phyloP scores from a whole-genome alignment of 2,888 invertebrate species.

The Elegia similella region DNA sequence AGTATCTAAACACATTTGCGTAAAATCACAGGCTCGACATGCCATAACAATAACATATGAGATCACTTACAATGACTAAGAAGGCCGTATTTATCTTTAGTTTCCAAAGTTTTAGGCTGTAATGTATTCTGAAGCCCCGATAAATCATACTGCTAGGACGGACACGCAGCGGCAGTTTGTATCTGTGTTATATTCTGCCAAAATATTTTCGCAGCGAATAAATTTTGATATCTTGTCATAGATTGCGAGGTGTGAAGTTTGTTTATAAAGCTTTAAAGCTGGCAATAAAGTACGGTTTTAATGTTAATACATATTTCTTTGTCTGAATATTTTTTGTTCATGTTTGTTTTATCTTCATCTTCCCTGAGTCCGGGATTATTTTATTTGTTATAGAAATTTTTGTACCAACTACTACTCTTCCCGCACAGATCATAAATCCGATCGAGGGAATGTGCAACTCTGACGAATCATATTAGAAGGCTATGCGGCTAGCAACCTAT shows the following conservation, averaged over 20 bases:
- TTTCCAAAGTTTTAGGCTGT: slow-evolving; percentile 33
- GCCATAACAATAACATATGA: neutral
- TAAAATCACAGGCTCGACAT: neutral
- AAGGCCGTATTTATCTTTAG: slow-evolving; percentile 25
- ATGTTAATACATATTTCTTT: too few species aligned
- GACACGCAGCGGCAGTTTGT: slow-evolving; percentile 27
- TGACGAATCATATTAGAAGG: too few species aligned
- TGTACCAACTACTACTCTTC: too few species aligned
- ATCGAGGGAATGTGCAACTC: too few species aligned
- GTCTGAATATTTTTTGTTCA: too few species aligned
- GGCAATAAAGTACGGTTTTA: too few species aligned
- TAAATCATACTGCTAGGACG: slow-evolving; percentile 37
- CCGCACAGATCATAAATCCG: too few species aligned
- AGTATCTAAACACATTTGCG: neutral
- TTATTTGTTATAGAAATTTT: too few species aligned
- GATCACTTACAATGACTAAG: neutral
- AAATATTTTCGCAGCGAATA: slow-evolving; percentile 21
- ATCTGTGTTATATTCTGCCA: slow-evolving; percentile 29
- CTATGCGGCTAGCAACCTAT: too few species aligned
- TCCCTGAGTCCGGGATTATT: too few species aligned
- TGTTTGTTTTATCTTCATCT: too few species aligned
- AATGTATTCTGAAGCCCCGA: slow-evolving; percentile 41
- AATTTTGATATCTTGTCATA: neutral
- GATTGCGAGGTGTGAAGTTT: neutral
- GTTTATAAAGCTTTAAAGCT: too few species aligned